Evolutionary conservation across 2,888 invertebrate species (phyloP).

Genomic region (Allacma fusca): DNA sequence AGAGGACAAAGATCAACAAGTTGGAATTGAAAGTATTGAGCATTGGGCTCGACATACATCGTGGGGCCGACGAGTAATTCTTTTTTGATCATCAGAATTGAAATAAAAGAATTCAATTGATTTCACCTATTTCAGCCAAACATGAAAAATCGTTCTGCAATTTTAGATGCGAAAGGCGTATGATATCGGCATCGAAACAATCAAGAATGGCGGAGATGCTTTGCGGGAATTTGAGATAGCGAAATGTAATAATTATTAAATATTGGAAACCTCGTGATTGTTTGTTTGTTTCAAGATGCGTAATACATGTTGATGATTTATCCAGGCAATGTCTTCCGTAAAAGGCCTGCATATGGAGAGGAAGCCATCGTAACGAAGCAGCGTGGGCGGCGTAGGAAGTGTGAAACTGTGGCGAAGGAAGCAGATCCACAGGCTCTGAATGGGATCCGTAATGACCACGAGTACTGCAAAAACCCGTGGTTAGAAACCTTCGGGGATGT

Average conservation of each 20-base stretch:
- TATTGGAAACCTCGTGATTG: neutral
- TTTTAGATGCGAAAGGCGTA: slow-evolving; percentile 36
- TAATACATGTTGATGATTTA: neutral
- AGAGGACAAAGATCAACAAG: slow-evolving; percentile 36
- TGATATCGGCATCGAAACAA: slow-evolving; percentile 28
- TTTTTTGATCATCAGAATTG: too few species aligned
- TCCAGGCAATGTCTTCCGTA: slow-evolving; percentile 31
- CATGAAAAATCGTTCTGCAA: too few species aligned
- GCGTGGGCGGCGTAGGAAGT: slow-evolving; percentile 30
- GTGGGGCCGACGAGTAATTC: slow-evolving; percentile 34
- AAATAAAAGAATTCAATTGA: too few species aligned
- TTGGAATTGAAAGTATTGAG: slow-evolving; percentile 32
- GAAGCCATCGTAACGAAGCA: neutral
- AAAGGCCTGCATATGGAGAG: slow-evolving; percentile 21
- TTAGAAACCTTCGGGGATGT: slow-evolving; percentile 33
- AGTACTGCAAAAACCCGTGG: slow-evolving; percentile 41
- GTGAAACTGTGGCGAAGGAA: neutral
- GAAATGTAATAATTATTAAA: slow-evolving; percentile 16
- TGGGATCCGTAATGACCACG: slow-evolving; percentile 40
- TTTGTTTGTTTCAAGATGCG: neutral
- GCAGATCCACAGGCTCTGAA: slow-evolving; percentile 35
- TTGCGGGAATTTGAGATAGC: slow-evolving; percentile 34
- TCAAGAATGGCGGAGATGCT: slow-evolving; percentile 33
- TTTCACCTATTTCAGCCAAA: too few species aligned
- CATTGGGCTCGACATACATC: slow-evolving; percentile 38